These are phyloP conservation scores for Naja naja DNA, from an alignment of 2,113 vertebrate genomes.

Conservation along the genomic window DNA sequence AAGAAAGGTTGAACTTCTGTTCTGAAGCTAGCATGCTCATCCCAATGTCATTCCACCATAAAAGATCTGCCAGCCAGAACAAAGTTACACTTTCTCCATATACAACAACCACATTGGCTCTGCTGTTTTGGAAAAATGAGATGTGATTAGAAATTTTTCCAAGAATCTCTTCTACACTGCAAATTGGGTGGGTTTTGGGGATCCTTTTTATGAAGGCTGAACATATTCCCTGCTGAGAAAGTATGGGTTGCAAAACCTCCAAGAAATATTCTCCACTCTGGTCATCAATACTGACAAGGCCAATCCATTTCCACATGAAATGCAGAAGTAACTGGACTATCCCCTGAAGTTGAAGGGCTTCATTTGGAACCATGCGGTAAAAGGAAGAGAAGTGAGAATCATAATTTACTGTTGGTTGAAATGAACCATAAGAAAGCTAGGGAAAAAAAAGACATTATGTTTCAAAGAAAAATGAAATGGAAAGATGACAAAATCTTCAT, in stretches of 20 bases:
- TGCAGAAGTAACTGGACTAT: neutral
- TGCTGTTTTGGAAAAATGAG: neutral
- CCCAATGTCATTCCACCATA: neutral
- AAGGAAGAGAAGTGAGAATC: neutral
- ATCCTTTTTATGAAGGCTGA: neutral
- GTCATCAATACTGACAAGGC: neutral
- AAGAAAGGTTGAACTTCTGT: too few species aligned
- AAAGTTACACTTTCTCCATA: neutral
- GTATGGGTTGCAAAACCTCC: neutral
- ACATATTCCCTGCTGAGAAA: constrained; percentile 1
- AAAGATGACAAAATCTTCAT: neutral
- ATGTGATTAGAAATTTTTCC: neutral
- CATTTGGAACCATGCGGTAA: neutral
- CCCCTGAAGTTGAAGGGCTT: neutral
- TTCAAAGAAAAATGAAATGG: neutral
- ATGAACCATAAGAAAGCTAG: neutral
- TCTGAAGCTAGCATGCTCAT: neutral
- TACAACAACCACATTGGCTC: neutral
- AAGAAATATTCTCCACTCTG: neutral
- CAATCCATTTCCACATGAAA: constrained; percentile 9
- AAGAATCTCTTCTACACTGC: neutral
- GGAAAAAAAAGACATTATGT: neutral
- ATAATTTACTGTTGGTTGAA: neutral
- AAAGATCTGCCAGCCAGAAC: neutral
- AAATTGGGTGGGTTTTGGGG: neutral